phyloP scores from a whole-genome alignment of 1,140 invertebrate genomes.

The Leptonema lineaticorne region DNA sequence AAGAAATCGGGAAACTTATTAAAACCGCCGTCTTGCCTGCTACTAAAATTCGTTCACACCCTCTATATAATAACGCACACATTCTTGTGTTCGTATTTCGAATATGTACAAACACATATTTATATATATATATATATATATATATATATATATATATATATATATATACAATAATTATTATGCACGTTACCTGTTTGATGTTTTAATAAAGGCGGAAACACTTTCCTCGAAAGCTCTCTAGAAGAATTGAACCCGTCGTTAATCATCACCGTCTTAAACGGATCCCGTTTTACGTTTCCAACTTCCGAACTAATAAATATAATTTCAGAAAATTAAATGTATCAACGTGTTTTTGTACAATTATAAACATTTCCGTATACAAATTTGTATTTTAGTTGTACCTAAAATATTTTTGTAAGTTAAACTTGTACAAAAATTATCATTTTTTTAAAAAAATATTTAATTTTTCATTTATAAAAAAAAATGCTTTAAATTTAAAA shows the following conservation, averaged over 20 bases:
- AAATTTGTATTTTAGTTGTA: too few species aligned
- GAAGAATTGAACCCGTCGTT: constrained; percentile 14
- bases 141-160: too few species aligned
- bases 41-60: background rate
- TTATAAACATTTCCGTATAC: background rate
- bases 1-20: background rate
- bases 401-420: too few species aligned
- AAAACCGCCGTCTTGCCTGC: background rate
- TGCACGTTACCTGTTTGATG: constrained; percentile 13
- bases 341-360: too few species aligned
- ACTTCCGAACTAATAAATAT: constrained; percentile 16
- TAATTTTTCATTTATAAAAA: too few species aligned
- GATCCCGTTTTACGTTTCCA: too few species aligned
- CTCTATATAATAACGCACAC: background rate
- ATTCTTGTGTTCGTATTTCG: background rate
- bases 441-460: too few species aligned
- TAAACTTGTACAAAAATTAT: too few species aligned
- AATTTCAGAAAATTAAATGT: constrained; percentile 9
- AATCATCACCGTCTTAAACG: background rate
- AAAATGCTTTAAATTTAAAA: too few species aligned
- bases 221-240: background rate
- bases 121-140: too few species aligned
- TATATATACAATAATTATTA: too few species aligned
- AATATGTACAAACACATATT: background rate
- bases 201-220: constrained; percentile 5